Percentiles rank a stretch among this genome's conserved stretches.
These are phyloP conservation scores for Austrolebias charrua DNA, from an alignment of 2,797 vertebrate species.

Conservation along the genomic window DNA sequence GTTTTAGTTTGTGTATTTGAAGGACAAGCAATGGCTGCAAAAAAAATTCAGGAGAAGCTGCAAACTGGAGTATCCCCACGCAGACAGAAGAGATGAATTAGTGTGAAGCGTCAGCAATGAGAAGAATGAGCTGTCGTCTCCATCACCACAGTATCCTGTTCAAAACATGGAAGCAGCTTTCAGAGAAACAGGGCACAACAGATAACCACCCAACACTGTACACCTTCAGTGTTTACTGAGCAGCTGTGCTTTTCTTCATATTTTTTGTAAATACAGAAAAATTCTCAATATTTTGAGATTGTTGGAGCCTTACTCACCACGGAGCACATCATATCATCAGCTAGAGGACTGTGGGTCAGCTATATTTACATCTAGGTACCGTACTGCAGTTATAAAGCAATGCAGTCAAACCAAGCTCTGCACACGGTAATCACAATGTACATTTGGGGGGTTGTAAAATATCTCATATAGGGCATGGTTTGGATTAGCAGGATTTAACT, in stretches of 20 bases:
- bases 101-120: slow-evolving; percentile 51
- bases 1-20: slow-evolving; percentile 59
- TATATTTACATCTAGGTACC: slow-evolving; percentile 1
- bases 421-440: neutral
- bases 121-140: slow-evolving; percentile 56
- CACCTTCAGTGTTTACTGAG: slow-evolving; percentile 40
- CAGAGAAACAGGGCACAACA: slow-evolving; percentile 49
- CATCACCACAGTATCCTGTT: slow-evolving; percentile 62
- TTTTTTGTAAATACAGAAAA: slow-evolving; percentile 24
- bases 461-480: neutral
- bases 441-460: neutral
- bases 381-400: neutral
- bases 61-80: slow-evolving; percentile 40
- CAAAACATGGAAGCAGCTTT: slow-evolving; percentile 55
- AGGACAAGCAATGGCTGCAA: slow-evolving; percentile 41
- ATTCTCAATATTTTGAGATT: slow-evolving; percentile 16
- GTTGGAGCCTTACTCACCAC: neutral
- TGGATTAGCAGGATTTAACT: neutral
- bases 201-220: slow-evolving; percentile 48
- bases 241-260: slow-evolving; percentile 28
- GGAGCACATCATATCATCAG: slow-evolving; percentile 1
- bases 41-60: slow-evolving; percentile 55
- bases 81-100: slow-evolving; percentile 16
- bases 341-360: neutral
- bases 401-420: neutral